These are phyloP conservation scores for Macropodus opercularis DNA, from an alignment of 2,797 vertebrate species.

Conservation along the genomic window DNA sequence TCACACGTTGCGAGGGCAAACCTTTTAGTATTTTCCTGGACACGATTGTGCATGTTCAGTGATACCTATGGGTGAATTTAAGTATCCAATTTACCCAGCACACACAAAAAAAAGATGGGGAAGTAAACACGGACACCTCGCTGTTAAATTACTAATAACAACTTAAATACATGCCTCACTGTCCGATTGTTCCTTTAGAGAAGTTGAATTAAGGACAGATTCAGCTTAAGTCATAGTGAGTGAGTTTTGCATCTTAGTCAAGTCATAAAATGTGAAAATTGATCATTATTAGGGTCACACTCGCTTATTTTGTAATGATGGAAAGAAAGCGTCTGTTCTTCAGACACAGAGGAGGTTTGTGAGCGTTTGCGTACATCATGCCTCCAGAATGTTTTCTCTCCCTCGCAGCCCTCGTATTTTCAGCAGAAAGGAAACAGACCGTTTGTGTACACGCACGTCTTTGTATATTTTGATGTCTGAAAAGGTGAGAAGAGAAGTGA, in stretches of 20 bases:
- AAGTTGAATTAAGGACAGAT: not conserved
- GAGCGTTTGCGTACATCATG: conserved; percentile 66
- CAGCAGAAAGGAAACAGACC: conserved; percentile 54
- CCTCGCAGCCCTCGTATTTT: conserved; percentile 33
- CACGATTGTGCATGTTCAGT: conserved; percentile 14
- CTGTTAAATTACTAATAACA: not conserved
- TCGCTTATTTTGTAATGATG: too few species aligned
- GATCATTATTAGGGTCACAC: too few species aligned
- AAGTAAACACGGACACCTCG: too few species aligned
- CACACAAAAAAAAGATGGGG: too few species aligned
- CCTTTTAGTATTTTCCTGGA: conserved; percentile 8
- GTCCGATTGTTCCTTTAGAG: not conserved
- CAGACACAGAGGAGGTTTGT: conserved; percentile 66
- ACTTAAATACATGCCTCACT: not conserved
- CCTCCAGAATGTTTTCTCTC: conserved; percentile 65
- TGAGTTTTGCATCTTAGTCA: too few species aligned
- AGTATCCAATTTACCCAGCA: conserved; percentile 16
- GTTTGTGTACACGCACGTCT: conserved; percentile 59
- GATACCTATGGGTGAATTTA: not conserved
- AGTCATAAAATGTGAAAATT: not conserved
- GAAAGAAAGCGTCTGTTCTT: conserved; percentile 43
- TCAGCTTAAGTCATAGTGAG: too few species aligned
- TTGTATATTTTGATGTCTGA: conserved; percentile 75
- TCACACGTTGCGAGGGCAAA: not conserved
- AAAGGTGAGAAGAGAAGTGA: conserved; percentile 27